Percentiles rank a stretch among this genome's conserved stretches.
phyloP scores from a whole-genome alignment of 2,113 vertebrate genomes.

The Aplodontia rufa region DNA sequence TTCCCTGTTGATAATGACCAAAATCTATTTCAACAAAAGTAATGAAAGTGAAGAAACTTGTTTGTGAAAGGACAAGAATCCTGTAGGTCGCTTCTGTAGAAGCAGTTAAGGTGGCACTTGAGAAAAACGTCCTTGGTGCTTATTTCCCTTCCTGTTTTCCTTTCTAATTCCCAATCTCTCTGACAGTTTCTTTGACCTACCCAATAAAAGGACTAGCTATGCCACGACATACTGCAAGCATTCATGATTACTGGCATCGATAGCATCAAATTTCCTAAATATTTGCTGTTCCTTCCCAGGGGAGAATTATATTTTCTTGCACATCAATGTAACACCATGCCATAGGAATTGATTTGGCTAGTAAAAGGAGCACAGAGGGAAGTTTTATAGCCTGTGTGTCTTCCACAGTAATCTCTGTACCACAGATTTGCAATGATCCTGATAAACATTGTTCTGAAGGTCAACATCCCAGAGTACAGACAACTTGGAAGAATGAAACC shows the following conservation, averaged over 20 bases:
- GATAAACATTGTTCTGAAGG: neutral
- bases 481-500: neutral
- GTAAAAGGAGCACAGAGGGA: neutral
- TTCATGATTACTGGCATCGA: neutral
- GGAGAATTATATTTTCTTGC: neutral
- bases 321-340: neutral
- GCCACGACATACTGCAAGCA: neutral
- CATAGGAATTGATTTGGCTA: neutral
- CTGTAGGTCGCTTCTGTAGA: neutral
- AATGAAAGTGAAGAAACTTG: neutral
- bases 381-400: neutral
- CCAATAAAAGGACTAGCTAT: neutral
- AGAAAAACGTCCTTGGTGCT: neutral
- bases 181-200: neutral
- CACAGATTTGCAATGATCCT: neutral
- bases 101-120: neutral
- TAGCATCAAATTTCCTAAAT: neutral
- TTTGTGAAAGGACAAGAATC: neutral
- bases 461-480: neutral
- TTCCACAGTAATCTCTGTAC: neutral
- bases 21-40: slow-evolving; percentile 26
- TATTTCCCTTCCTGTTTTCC: neutral
- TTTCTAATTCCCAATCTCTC: neutral
- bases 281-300: neutral
- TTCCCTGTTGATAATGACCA: slow-evolving; percentile 23